A percentile compares a stretch with the other conserved stretches of the same genome.
phyloP scores from a whole-genome alignment of 2,797 vertebrate genomes.

The Enteromius argenteus region DNA sequence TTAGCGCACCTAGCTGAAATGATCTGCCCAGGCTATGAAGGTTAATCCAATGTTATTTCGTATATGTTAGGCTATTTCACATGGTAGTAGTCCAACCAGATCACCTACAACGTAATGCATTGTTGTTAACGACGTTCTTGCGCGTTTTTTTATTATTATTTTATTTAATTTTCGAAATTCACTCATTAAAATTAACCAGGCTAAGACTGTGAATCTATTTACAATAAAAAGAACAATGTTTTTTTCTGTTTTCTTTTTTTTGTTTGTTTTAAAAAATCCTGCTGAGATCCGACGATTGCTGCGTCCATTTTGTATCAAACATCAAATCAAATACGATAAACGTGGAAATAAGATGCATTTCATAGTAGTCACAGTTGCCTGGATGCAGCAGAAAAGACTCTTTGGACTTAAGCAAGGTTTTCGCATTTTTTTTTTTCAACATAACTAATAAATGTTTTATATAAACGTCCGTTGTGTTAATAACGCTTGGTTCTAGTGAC shows the following conservation, averaged over 20 bases:
- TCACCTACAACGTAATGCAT: conserved; percentile 37
- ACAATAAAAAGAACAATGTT: conserved; percentile 24
- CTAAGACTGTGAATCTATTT: conserved; percentile 54
- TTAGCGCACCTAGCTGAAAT: conserved; percentile 36
- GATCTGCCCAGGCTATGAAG: conserved; percentile 47
- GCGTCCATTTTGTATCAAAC: conserved; percentile 66
- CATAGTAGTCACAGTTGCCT: conserved; percentile 96
- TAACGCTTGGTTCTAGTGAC: conserved; percentile 36
- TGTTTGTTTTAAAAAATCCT: conserved; percentile 21
- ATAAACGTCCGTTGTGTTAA: conserved; percentile 20
- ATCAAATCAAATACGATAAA: conserved; percentile 72
- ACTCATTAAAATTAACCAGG: conserved; percentile 68
- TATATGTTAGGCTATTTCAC: conserved; percentile 31
- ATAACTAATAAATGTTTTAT: conserved; percentile 72
- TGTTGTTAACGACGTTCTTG: conserved; percentile 40
- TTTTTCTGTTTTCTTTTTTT: not conserved
- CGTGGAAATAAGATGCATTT: conserved; percentile 86
- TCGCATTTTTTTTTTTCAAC: conserved; percentile 77
- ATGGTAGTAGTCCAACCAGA: conserved; percentile 33
- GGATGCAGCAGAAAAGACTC: conserved; percentile 99
- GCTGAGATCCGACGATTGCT: conserved; percentile 62
- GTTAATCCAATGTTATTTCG: conserved; percentile 36
- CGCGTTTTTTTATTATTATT: not conserved
- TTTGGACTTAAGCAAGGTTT: conserved; percentile 96
- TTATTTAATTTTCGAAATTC: not conserved